phyloP scores from a whole-genome alignment of 2,888 invertebrate species.

The Diogma glabrata region DNA sequence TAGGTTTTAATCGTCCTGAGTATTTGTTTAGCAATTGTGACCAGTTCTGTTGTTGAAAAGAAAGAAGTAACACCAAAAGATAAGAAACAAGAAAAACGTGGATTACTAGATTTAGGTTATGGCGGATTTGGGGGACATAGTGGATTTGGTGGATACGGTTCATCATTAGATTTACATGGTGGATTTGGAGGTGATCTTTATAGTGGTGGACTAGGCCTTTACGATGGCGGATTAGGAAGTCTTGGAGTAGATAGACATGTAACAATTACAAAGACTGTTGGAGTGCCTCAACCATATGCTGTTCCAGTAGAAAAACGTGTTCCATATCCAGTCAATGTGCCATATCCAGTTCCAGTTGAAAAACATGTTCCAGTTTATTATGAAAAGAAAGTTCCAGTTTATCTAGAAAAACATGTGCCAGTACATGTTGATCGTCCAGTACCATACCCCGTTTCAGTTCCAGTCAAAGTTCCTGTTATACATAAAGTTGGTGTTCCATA shows the following conservation, averaged over 20 bases:
- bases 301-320: constrained; percentile 13
- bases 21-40: constrained; percentile 13
- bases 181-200: not conserved
- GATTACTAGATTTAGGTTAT: constrained; percentile 14
- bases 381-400: constrained; percentile 11
- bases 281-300: constrained; percentile 14
- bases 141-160: not conserved
- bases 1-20: constrained; percentile 12
- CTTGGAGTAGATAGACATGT: constrained; percentile 12
- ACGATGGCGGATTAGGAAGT: no score
- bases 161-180: constrained; percentile 7
- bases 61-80: constrained; percentile 10
- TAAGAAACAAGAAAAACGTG: constrained; percentile 16
- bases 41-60: constrained; percentile 13
- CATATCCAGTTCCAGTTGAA: constrained; percentile 13
- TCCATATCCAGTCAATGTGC: constrained; percentile 15
- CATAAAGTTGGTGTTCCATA: constrained; percentile 18
- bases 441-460: constrained; percentile 19
- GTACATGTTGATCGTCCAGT: constrained; percentile 17
- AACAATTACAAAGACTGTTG: constrained; percentile 14
- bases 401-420: constrained; percentile 14
- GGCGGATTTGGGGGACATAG: not conserved
- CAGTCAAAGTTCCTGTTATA: constrained; percentile 18
- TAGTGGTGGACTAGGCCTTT: constrained; percentile 4
- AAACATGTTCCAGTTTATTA: constrained; percentile 7